phyloP scores from a whole-genome alignment of 1,140 invertebrate species.

The Cyclargus thomasi region DNA sequence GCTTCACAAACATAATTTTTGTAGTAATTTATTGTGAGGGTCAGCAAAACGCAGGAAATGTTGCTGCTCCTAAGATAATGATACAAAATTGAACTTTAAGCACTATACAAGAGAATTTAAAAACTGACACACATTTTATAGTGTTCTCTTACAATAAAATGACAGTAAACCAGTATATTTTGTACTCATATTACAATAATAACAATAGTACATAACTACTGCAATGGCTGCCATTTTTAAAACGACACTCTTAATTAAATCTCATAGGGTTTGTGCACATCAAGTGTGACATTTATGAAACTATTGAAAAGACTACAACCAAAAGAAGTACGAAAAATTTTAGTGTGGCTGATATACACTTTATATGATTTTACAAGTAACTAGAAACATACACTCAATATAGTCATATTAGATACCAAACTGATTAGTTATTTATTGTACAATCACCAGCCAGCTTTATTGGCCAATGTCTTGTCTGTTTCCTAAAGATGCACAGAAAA shows the following conservation, averaged over 20 bases:
- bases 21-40: too few relatives aligned
- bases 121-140: too few relatives aligned
- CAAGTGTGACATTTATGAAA: neutral
- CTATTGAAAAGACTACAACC: neutral
- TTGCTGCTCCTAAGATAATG: too few relatives aligned
- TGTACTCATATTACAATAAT: neutral
- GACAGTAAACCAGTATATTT: neutral
- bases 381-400: neutral
- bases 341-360: neutral
- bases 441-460: neutral
- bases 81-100: too few relatives aligned
- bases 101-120: too few relatives aligned
- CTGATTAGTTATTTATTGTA: neutral
- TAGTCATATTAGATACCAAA: constrained; percentile 4
- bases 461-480: too few relatives aligned
- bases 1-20: neutral
- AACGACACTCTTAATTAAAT: neutral
- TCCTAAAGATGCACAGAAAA: too few relatives aligned
- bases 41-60: too few relatives aligned
- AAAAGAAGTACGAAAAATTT: neutral
- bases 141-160: too few relatives aligned
- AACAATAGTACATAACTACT: neutral
- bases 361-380: too few relatives aligned
- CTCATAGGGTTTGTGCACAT: neutral
- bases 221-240: neutral